Evolutionary conservation across 2,113 vertebrate genomes (phyloP), one percentile per base, ranked within the genome.

Genomic region (Xenus cinereus): DNA sequence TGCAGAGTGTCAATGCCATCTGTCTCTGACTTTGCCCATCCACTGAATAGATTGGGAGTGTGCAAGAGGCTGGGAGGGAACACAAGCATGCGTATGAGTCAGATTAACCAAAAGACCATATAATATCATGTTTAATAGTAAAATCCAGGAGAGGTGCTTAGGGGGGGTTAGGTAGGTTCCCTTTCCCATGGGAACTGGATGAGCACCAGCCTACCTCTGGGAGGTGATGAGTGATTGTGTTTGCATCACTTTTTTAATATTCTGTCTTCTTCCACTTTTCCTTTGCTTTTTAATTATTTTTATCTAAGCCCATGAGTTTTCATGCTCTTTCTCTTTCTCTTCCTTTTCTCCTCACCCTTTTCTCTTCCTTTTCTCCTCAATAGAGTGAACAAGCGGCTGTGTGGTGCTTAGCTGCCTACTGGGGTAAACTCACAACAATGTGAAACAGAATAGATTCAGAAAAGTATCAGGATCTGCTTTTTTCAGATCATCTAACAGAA

Each of bases 11-110:
- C 35, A 48, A 63, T 39, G 20, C 9, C 45, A 69, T 39, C 9
- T 73, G 19, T 53, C 39, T 66, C 27, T 79, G 20, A 63, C 16
- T 69, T 35, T 56, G 43, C 1, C 1, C 2, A 8, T 12, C 11
- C 0, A 5, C 28, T 27, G 20, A 43, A 57, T 33, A 67, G 23
- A 66, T 1, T 26, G 3, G 15, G 21, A 1, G 1, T 41, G 2
- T 4, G 1, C 5, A 84, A 74, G 59, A 56, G 8, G 1, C 5
- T 69, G 19, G 17, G 48, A 82, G 7, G 24, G 30, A 56, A 51
- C 0, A 3, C 20, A 74, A 57, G 11, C 13, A 30, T 46, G 13
- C 4, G 56, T 33, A 39, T 62, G 15, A 71, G 18, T 15, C 35
- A 82, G 62, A 74, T 69, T 57, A 81, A 46, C 15, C 11, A 48